Conservation (phyloP, 1,140 invertebrate genomes). For the Drosophila kohkoa region DNA sequence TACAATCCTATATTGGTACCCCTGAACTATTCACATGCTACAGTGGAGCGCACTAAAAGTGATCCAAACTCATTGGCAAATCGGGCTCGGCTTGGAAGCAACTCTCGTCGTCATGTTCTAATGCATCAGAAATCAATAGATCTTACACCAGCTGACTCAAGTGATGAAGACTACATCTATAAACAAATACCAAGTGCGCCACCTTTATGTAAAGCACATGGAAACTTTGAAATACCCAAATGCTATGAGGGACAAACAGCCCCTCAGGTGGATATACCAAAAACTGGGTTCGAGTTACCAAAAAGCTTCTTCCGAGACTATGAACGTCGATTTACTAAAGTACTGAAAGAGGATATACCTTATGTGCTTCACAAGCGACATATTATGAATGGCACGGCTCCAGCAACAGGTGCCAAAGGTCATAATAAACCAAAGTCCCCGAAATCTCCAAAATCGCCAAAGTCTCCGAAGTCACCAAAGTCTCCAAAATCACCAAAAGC, state of each 20-base stretch:
- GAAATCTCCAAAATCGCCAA: conserved; percentile 87
- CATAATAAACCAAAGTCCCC: conserved; percentile 86
- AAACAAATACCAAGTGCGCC: conserved; percentile 90
- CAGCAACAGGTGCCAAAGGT: conserved; percentile 86
- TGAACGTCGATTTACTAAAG: conserved; percentile 85
- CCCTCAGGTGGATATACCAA: conserved; percentile 84
- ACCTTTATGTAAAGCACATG: conserved; percentile 88
- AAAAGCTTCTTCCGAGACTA: conserved; percentile 88
- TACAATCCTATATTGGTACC: conserved; percentile 86
- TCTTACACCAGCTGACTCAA: conserved; percentile 90
- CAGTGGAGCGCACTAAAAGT: conserved; percentile 93
- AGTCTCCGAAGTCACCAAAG: conserved; percentile 87
- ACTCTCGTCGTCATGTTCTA: conserved; percentile 90
- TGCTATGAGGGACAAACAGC: conserved; percentile 80
- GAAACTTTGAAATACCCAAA: conserved; percentile 89
- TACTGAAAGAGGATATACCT: conserved; percentile 88
- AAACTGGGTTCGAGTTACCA: conserved; percentile 86
- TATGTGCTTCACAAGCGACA: conserved; percentile 93
- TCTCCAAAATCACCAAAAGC: conserved; percentile 84
- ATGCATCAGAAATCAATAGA: conserved; percentile 95
- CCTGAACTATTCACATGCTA: conserved; percentile 87
- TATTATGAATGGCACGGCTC: conserved; percentile 92
- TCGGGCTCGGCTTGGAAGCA: conserved; percentile 89
- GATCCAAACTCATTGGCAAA: conserved; percentile 91
- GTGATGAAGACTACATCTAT: conserved; percentile 91